Evolutionary conservation across 2,113 vertebrate genomes (phyloP), one percentile per base, ranked within the genome.

Genomic region (Cryptotis parvus): DNA sequence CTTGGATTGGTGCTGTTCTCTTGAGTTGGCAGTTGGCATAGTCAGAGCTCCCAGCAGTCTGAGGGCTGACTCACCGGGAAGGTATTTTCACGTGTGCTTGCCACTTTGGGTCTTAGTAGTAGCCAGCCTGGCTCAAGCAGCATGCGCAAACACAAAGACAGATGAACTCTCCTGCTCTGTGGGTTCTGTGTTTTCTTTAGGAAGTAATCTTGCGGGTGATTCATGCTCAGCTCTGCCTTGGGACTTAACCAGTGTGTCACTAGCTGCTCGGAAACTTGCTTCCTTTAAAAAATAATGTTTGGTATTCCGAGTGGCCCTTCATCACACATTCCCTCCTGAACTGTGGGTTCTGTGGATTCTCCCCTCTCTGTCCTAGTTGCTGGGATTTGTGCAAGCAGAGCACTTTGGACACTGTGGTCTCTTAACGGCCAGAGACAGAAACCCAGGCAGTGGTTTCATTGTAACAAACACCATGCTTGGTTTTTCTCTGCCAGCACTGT

Each of bases 141-240:
- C 11, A 29, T n/a, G 43, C 74, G 73, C 74, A 31, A 5, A 39
- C 9, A 65, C 31, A 84, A 24, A 91, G 80, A 93, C 61, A 90
- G 90, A 16, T 78, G 22, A 80, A 35, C n/a, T 81, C 63, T 49
- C 14, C 2, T 33, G 72, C 43, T 29, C 85, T 24, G 41, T 45
- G n/a, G 73, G 41, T 52, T 65, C 69, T 24, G 55, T 66, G 15
- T 87, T 81, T 91, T 75, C 84, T 70, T 61, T 55, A 68, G 69
- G 73, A 80, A 80, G 73, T 72, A 83, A 52, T 12, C 45, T 43
- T 39, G 75, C 70, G 45, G 49, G 24, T 27, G 35, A 7, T 16
- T 41, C 70, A 29, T 81, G 41, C 75, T 84, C 55, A 18, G 29
- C 69, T 65, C 76, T 80, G 18, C 35, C 24, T 24, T 52, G 55